Evolutionary conservation across 2,888 invertebrate species (phyloP), one percentile per base, ranked within the genome.

Genomic region (Oeneis ivallda): DNA sequence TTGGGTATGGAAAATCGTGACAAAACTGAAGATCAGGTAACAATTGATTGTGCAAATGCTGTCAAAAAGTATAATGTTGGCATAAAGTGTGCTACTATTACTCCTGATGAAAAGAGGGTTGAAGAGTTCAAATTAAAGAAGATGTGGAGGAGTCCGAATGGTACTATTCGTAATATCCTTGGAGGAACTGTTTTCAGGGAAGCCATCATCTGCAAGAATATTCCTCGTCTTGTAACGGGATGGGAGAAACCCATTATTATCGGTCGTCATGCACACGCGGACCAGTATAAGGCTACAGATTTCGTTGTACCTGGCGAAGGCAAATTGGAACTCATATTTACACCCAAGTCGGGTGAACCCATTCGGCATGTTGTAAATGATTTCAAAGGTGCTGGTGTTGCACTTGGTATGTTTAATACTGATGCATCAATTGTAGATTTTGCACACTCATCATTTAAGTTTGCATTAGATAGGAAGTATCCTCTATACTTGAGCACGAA

Each of bases 221-320:
- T 99, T 85, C 99, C 99, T 9, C 95, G 98, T 71, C 93, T 99
- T 66, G 99, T 99, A 0, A 95, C 96, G 54, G 96, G 97, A 45
- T 99, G 99, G 99, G 95, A 95, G 57, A 96, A 98, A 79, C 98
- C 99, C 7, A 99, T 99, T 74, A 96, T 99, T 64, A 99, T 99
- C 79, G 99, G 99, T 3, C 96, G 99, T 92, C 99, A 99, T 83
- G 99, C 99, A 62, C 97, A 99, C 82, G 99, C 97, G 45, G 99
- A 99, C 91, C 99, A 98, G 86, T 98, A 98, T 86, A 98, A 97
- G 89, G 99, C 99, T 0, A 98, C 98, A 13, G 99, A 99, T 87
- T 98, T 99, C 87, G 94, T 99, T 11, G 97, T 99, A 0, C 98
- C 98, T 59, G 96, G 96, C 7, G 94, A 95, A 59, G 99, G 99